Evolutionary conservation across 2,797 vertebrate species (phyloP), one percentile per base, ranked within the genome.

Genomic region (Danio kyathit): DNA sequence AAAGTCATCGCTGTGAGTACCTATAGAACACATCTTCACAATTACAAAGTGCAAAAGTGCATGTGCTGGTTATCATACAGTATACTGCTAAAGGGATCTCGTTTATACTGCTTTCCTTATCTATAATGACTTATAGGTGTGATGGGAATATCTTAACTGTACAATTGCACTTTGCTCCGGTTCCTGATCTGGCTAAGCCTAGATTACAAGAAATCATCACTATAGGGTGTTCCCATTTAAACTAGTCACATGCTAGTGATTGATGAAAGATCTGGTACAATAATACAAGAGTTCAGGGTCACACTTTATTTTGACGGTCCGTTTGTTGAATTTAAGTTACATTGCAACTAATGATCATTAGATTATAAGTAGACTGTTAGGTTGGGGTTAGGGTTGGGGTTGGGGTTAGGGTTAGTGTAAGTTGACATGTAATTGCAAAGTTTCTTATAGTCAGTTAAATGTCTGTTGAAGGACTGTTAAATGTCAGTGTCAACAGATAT

Each of bases 1-100:
- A 99, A 99, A 93, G 81, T 99, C 79, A 88, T 98, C 1, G 96
- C 93, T 81, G 98, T 99, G 86, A 92, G 98, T 87, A 60, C 48
- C 40, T 72, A 13, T 9, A 6, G 40, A 82, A 44, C 3, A 43
- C 21, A 7, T 7, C 74, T n/a, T 16, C 7, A 38, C 7, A 64
- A 61, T 79, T 54, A 64, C 74, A 81, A 81, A 81, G 75, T 81
- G 54, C 61, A 56, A 21, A 40, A 38, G 21, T 59, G 21, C 12
- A 52, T 69, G 59, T 65, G 54, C 60, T 61, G 1, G 40, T 82
- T 80, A 81, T 79, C 66, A 60, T 59, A 46, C 71, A 60, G 69
- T 54, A 74, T 54, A 46, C 69, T 82, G n/a, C 52, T 67, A 13
- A 76, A 72, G 48, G 12, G 74, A 51, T 57, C 14, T 41, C 2